Conservation (phyloP, 2,113 vertebrate species). For the Corvus moneduloides region DNA sequence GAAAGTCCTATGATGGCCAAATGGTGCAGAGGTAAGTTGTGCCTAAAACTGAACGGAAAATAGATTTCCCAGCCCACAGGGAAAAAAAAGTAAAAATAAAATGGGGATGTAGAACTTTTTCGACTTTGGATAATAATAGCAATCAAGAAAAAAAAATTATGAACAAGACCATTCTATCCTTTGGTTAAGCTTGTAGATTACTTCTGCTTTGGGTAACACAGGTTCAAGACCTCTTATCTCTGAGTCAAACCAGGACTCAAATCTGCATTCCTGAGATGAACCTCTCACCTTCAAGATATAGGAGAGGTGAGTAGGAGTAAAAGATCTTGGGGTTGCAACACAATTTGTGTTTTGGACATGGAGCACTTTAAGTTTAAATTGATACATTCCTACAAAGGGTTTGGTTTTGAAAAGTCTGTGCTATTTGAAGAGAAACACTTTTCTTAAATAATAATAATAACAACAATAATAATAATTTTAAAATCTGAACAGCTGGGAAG, state of each 20-base stretch:
- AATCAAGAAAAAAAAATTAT: background rate
- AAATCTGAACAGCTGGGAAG: background rate
- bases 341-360: background rate
- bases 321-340: background rate
- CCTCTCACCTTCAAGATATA: background rate
- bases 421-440: background rate
- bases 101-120: background rate
- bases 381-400: background rate
- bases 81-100: background rate
- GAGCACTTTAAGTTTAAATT: background rate
- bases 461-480: background rate
- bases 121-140: background rate
- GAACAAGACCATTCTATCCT: background rate
- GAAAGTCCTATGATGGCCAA: background rate
- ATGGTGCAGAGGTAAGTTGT: background rate
- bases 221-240: background rate
- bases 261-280: background rate
- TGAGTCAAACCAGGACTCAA: background rate
- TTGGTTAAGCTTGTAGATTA: background rate
- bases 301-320: background rate
- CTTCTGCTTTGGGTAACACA: background rate
- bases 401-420: background rate
- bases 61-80: background rate
- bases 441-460: background rate
- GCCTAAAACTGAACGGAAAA: background rate